Evolutionary conservation across 2,113 vertebrate genomes (phyloP).

Genomic region (Ginglymostoma cirratum): DNA sequence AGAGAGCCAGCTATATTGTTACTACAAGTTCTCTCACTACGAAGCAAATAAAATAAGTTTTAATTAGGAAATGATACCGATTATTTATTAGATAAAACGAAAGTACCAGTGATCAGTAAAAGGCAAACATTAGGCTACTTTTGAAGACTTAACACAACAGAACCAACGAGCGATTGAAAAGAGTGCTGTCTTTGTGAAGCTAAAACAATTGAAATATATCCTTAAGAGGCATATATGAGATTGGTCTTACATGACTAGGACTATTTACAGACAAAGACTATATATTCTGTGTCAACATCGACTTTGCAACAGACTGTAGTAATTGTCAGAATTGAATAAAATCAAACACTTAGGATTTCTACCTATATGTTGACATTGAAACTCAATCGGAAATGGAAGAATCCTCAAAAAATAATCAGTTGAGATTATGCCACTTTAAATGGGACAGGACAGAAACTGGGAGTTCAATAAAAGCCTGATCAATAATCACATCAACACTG

Average conservation of each 20-base stretch:
- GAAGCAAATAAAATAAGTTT: not conserved
- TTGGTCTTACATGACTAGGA: conserved; percentile 15
- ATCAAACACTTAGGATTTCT: conserved; percentile 36
- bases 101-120: conserved; percentile 3
- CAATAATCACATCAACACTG: not conserved
- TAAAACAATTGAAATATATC: conserved; percentile 27
- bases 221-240: conserved; percentile 19
- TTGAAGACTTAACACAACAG: conserved; percentile 9
- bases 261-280: conserved; percentile 40
- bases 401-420: not conserved
- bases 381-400: not conserved
- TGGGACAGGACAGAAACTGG: not conserved
- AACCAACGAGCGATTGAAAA: not conserved
- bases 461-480: not conserved
- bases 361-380: conserved; percentile 15
- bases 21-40: not conserved
- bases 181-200: conserved; percentile 17
- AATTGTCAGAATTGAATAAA: conserved; percentile 35
- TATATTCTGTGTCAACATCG: conserved; percentile 37
- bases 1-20: not conserved
- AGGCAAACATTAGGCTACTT: not conserved
- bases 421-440: not conserved
- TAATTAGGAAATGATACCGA: conserved; percentile 27
- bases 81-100: conserved; percentile 18
- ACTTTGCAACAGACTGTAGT: conserved; percentile 12